Percentiles rank a stretch among this genome's conserved stretches.
These are phyloP conservation scores for Jordanella pulchra DNA, from an alignment of 2,797 vertebrate species.

Conservation along the genomic window DNA sequence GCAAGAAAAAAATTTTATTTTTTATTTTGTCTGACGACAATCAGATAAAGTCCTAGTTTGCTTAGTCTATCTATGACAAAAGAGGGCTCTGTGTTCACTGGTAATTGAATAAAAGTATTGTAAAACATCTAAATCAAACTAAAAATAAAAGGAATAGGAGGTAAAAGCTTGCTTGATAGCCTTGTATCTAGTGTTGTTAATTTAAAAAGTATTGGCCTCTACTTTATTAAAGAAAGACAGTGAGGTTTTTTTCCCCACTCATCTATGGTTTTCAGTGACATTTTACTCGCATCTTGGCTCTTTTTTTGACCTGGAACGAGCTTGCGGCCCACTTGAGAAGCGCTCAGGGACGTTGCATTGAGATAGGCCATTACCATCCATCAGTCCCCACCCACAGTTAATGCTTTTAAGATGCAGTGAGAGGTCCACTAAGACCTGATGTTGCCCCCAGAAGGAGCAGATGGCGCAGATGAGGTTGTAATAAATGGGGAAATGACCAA, in stretches of 20 bases:
- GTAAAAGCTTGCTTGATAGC: neutral
- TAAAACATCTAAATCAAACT: neutral
- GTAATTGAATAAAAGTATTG: neutral
- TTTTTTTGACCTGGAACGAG: conserved; percentile 66
- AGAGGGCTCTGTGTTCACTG: neutral
- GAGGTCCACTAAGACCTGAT: conserved; percentile 66
- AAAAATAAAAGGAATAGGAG: neutral
- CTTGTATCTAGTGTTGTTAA: conserved; percentile 14
- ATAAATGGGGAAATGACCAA: conserved; percentile 74
- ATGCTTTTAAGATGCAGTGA: conserved; percentile 78
- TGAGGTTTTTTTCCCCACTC: conserved; percentile 20
- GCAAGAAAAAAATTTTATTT: neutral
- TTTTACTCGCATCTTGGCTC: conserved; percentile 58
- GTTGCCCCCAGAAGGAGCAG: conserved; percentile 70
- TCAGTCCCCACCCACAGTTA: conserved; percentile 74
- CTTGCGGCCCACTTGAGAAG: conserved; percentile 63
- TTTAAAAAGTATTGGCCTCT: conserved; percentile 17
- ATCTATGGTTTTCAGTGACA: conserved; percentile 53
- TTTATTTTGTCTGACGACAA: neutral
- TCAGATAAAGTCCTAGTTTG: neutral
- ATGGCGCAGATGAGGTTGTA: conserved; percentile 77
- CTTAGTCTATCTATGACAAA: neutral
- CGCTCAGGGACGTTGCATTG: conserved; percentile 66
- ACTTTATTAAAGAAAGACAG: conserved; percentile 12
- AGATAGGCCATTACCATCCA: conserved; percentile 76